Base-by-base conservation (phyloP, 2,797 vertebrate genomes). In the Poecilia velifera region DNA sequence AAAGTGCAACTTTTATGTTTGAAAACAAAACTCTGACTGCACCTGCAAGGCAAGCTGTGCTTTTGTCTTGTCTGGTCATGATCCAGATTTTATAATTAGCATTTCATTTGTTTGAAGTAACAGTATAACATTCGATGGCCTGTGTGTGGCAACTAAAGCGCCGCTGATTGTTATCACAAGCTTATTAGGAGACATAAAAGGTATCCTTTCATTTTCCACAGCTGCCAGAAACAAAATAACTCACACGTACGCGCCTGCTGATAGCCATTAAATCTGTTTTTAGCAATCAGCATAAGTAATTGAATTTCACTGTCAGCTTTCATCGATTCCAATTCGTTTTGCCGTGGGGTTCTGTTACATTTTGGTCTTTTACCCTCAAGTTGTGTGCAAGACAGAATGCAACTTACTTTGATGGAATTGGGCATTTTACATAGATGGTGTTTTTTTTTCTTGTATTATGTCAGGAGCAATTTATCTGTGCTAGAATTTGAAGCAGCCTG, bases 31-130 rank as follows among this genome's bases (percentile, higher is more conserved):
- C 43, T 3, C 76, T 55, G 72, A 74, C 59, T 87, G 72, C 77
- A 79, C 76, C 75, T 74, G 53, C 71, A 71, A 82, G 74, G 68
- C 72, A 86, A 78, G 80, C 80, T 84, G 76, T 39, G 81, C 75
- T n/a, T 75, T 75, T 72, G 66, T 73, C 71, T 49, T 76, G 76
- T 87, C 86, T 90, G 76, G 86, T 86, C 80, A 79, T 72, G 75
- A 77, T 91, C 62, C 83, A 89, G 62, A 87, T 83, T 89, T 43
- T 81, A n/a, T 82, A 80, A 88, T 90, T 83, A 80, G 87, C 89
- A 87, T 86, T 91, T 86, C 6, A 88, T 90, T 77, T 57, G 51
- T 83, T 59, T 64, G 76, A 88, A 78, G 73, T 71, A 79, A 85
- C 49, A 86, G 82, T 82, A 57, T 79, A 84, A 83, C 47, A 86